Evolutionary conservation across 2,797 vertebrate genomes (phyloP), one percentile per base, ranked within the genome.

Genomic region (Tinamus major): DNA sequence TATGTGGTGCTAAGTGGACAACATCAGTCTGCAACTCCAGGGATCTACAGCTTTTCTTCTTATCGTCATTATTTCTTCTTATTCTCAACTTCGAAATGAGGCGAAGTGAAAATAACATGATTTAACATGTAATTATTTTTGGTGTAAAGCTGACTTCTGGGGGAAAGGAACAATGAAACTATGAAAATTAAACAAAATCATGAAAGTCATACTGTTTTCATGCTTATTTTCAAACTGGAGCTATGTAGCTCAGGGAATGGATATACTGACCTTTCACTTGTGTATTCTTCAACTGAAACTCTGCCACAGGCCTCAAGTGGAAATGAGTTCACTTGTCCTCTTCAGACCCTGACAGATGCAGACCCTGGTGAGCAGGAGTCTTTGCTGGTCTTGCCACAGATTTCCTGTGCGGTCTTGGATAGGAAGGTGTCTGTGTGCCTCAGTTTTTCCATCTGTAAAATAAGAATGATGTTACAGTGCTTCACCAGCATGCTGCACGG

Each of bases 401-500:
- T 94, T 96, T 96, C 91, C 89, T 95, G 91, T 94, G 91, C 44
- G 77, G 95, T 92, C 93, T 95, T 95, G 94, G 93, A 94, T 93
- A 79, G 77, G 85, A 95, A 93, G 89, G 91, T 92, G 92, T 93
- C 93, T 90, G 89, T 87, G 70, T 95, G 93, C 92, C 93, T 96
- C 95, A 92, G 89, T 96, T 96, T 96, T 96, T 94, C 95, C 94
- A 95, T 96, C 89, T 88, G 91, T 87, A 93, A 96, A 96, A 77
- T 84, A 89, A 92, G 80, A 92, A 56, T 2, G 65, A 95, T 95
- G 74, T 96, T 93, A 79, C 89, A 42, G 46, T 51, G 53, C 82
- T 88, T 89, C 91, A 84, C 87, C 5, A 1, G 82, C 24, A 53
- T 53, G 20, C 51, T 31, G 18, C 21, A 6, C 79, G 83, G 87